A percentile compares a stretch with the other conserved stretches of the same genome.
These are phyloP conservation scores for Arenicola marina DNA, from an alignment of 2,888 invertebrate species.

Conservation along the genomic window DNA sequence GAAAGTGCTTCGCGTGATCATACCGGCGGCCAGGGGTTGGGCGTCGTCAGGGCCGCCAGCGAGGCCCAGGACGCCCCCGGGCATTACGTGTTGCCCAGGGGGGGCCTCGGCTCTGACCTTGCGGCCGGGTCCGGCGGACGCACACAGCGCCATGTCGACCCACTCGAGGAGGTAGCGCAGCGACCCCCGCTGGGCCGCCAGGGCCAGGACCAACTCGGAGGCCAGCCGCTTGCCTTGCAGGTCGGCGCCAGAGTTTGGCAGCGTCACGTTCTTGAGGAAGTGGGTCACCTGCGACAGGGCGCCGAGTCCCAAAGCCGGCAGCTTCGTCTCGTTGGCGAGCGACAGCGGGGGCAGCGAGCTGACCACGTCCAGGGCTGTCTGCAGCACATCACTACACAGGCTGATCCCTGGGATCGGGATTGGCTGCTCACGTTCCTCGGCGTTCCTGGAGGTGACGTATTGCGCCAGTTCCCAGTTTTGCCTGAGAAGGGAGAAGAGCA, in stretches of 20 bases:
- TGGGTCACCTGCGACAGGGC: conserved; percentile 64
- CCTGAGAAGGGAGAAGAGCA: conserved; percentile 67
- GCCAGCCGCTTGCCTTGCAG: conserved; percentile 56
- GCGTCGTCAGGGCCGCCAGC: not conserved
- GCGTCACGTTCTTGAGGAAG: conserved; percentile 66
- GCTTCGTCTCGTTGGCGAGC: conserved; percentile 67
- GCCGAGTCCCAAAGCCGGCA: conserved; percentile 62
- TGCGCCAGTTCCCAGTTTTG: conserved; percentile 66
- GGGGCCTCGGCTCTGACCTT: not conserved
- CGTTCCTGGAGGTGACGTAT: not conserved
- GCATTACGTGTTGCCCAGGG: conserved; percentile 5
- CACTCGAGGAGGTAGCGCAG: conserved; percentile 68
- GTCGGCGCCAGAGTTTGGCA: conserved; percentile 65
- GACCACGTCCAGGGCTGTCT: conserved; percentile 67
- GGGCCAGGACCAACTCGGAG: conserved; percentile 66
- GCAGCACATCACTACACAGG: conserved; percentile 68
- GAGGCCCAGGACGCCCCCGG: not conserved
- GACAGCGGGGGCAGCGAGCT: conserved; percentile 67
- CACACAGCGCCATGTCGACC: conserved; percentile 68
- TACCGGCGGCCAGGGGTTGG: conserved; percentile 25
- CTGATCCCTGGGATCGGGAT: conserved; percentile 53
- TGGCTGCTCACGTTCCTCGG: not conserved
- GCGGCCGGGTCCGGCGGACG: conserved; percentile 34
- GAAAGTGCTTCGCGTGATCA: conserved; percentile 49
- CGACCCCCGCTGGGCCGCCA: conserved; percentile 69